phyloP scores from a whole-genome alignment of 1,140 invertebrate genomes.

The Zeugodacus cucurbitae region DNA sequence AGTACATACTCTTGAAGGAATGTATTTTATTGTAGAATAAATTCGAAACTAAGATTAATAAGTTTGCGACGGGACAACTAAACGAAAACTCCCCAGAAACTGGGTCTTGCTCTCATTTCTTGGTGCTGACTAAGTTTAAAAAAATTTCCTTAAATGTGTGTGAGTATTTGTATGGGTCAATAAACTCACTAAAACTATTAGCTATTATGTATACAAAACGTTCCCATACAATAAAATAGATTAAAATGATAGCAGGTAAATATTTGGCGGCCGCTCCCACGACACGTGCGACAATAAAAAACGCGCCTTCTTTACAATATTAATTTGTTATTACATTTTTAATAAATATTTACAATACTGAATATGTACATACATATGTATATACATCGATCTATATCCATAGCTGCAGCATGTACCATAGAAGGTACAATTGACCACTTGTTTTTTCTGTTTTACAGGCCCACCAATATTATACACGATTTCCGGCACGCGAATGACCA shows the following conservation, averaged over 20 bases:
- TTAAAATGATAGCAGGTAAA: not conserved
- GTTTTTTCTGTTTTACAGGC: not conserved
- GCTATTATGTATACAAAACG: not conserved
- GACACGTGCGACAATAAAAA: not conserved
- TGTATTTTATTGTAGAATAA: no score
- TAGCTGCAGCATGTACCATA: not conserved
- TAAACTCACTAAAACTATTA: not conserved
- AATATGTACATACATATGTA: not conserved
- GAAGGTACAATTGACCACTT: not conserved
- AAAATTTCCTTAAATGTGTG: no score
- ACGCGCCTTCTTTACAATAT: not conserved
- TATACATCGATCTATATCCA: not conserved
- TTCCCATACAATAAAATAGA: not conserved
- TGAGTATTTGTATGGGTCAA: not conserved
- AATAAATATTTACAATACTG: not conserved
- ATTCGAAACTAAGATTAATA: no score
- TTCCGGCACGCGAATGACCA: constrained; percentile 18
- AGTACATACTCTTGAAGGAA: no score
- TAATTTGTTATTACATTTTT: not conserved
- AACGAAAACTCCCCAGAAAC: no score
- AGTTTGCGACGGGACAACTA: no score
- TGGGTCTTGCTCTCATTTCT: no score
- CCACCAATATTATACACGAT: not conserved
- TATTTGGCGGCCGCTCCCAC: not conserved
- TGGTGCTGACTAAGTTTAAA: no score